phyloP scores from a whole-genome alignment of 2,888 invertebrate species.

The Drepanosiphum platanoidis region DNA sequence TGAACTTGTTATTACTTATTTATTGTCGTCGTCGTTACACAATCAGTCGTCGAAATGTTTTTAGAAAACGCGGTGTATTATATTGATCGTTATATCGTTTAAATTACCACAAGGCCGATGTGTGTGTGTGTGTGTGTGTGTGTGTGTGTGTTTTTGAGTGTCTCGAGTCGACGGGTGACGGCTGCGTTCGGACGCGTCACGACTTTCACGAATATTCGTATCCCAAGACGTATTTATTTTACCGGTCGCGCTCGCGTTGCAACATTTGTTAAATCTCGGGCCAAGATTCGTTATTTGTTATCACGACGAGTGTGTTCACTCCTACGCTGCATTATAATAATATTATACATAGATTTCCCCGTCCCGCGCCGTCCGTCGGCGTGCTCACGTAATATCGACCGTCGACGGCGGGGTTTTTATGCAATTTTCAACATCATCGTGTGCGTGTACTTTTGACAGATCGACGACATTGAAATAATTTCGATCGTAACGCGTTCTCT shows the following conservation, averaged over 20 bases:
- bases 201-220: slow-evolving; percentile 34
- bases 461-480: slow-evolving; percentile 20
- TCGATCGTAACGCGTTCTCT: background rate
- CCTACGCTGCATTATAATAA: slow-evolving; percentile 15
- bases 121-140: slow-evolving; percentile 10
- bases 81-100: slow-evolving; percentile 44
- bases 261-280: background rate
- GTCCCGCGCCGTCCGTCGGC: background rate
- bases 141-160: slow-evolving; percentile 27
- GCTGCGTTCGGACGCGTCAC: background rate
- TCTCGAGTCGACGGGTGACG: background rate
- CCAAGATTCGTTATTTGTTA: slow-evolving; percentile 17
- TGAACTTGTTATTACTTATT: no score
- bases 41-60: slow-evolving; percentile 15
- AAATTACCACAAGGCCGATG: slow-evolving; percentile 45
- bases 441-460: background rate
- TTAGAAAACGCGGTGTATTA: slow-evolving; percentile 2
- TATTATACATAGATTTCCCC: slow-evolving; percentile 5
- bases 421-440: background rate
- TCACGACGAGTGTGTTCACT: background rate
- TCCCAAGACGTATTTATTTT: background rate
- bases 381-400: slow-evolving; percentile 20
- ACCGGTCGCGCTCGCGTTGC: background rate
- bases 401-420: background rate
- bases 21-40: slow-evolving; percentile 25